Evolutionary conservation across 2,888 invertebrate genomes (phyloP), one percentile per base, ranked within the genome.

Genomic region (Nebria salina): DNA sequence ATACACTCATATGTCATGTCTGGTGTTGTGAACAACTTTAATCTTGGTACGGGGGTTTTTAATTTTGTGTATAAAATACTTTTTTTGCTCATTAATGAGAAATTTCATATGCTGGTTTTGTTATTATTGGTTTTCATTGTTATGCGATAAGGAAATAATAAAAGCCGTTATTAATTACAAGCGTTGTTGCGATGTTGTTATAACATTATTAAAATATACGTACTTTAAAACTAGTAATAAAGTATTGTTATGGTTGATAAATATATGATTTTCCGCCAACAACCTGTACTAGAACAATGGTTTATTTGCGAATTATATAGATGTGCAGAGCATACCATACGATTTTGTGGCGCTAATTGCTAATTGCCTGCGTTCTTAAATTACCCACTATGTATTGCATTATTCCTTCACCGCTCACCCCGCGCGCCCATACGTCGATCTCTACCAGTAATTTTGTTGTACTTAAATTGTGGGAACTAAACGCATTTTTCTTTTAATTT

Each of bases 291-390:
- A 20, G 68, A 68, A 68, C 68, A 68, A 68, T 68, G 68, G 15
- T 66, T 13, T 66, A 15, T 66, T 66, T 15, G 15, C 20, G 68
- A 66, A 15, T 20, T 6, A 66, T 13, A 20, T 20, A 20, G 25
- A 20, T 13, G 15, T 66, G 15, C n/a, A 8, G 68, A 26, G 9
- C 13, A 54, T 54, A 54, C 54, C 7, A 26, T 70, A 20, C 70
- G 70, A 70, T 26, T 70, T 15, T 70, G 26, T 70, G 70, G 4
- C 11, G 70, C 70, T 70, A 70, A 70, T 70, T 70, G 70, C 70
- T 70, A 70, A 70, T 70, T 70, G 70, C 34, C 2, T 34, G 4
- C 25, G 25, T 6, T 70, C 25, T 70, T 11, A 54, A 54, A 54
- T 54, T 54, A 25, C 25, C 25, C n/a, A 26, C 34, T 25, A 34